Conservation (phyloP, 2,888 invertebrate species). For the Caenorhabditis imperialis region DNA sequence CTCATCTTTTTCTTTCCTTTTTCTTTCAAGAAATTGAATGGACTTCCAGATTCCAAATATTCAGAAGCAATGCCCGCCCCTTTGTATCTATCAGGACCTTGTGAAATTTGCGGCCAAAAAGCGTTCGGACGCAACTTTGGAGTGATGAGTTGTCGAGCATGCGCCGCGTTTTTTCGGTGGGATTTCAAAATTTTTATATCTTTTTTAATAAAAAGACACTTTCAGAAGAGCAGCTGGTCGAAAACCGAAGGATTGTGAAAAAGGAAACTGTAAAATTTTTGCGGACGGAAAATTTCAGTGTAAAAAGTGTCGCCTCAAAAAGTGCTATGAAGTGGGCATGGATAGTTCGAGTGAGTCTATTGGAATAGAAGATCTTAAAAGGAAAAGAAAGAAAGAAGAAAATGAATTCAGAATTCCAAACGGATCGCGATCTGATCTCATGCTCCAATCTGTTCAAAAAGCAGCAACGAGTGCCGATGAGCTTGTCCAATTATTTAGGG, state of each 20-base stretch:
- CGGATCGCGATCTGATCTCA: slow-evolving; percentile 20
- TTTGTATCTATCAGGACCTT: slow-evolving; percentile 18
- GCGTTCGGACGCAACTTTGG: slow-evolving; percentile 51
- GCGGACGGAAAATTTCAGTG: slow-evolving; percentile 21
- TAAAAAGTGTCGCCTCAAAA: slow-evolving; percentile 29
- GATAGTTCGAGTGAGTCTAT: slow-evolving; percentile 25
- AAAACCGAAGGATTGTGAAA: too few relatives aligned
- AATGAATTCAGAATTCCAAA: slow-evolving; percentile 32
- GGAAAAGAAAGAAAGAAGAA: too few relatives aligned
- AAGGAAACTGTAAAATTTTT: slow-evolving; percentile 12
- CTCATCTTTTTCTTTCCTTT: too few relatives aligned
- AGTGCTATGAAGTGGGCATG: slow-evolving; percentile 31
- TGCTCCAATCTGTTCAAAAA: not conserved
- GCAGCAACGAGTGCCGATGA: not conserved
- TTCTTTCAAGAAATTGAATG: too few relatives aligned
- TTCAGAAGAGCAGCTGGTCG: slow-evolving; percentile 25
- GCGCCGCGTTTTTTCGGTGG: slow-evolving; percentile 58
- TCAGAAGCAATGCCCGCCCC: slow-evolving; percentile 34
- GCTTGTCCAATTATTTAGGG: slow-evolving; percentile 17
- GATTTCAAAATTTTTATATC: too few relatives aligned
- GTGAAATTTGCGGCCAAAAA: slow-evolving; percentile 38
- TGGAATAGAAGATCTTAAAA: too few relatives aligned
- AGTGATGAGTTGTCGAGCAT: slow-evolving; percentile 53
- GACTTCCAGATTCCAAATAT: too few relatives aligned
- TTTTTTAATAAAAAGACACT: not conserved